Evolutionary conservation across 1,140 invertebrate species (phyloP), one percentile per base, ranked within the genome.

Genomic region (Ceratina japonica): DNA sequence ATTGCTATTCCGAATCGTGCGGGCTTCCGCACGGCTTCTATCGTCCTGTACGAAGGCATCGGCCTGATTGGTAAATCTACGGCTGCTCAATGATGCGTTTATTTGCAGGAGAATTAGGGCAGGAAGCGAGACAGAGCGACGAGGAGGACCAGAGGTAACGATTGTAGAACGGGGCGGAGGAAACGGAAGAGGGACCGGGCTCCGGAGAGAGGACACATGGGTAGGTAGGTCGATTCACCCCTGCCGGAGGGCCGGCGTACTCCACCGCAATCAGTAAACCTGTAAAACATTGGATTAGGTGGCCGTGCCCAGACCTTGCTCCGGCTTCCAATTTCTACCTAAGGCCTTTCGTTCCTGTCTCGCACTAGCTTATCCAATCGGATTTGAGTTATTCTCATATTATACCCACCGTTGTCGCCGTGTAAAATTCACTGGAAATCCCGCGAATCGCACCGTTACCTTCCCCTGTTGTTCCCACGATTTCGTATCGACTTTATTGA

Each of bases 251-350:
- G 54, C 62, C 62, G 59, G 72, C 49, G 59, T 63, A 80, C 76
- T 86, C 82, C 56, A 74, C 87, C 79, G 88, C 88, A 89, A 89
- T 89, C 88, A 88, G 88, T 88, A 89, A 87, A 89, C 88, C 87
- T 89, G 88, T 89, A 89, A 89, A 89, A 89, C 88, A 89, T 89
- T 89, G 87, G 88, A 88, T 89, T 89, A 89, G 88, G 80, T 89
- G 81, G 75, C 84, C 84, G 75, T 72, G 74, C 75, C 78, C 79
- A 56, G 70, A 84, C 84, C 77, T 82, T 77, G 63, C 70, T 75
- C 62, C 37, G 52, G 74, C 79, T 70, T 18, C 56, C 31, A 24
- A 61, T 70, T 22, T 72, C 20, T 56, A 66, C 69, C 37, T 44
- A 44, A 44, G 37, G 24, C 54, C 27, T n/a, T 66, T 62, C 72